phyloP scores from a whole-genome alignment of 1,140 invertebrate species.

The Pararge aegeria region DNA sequence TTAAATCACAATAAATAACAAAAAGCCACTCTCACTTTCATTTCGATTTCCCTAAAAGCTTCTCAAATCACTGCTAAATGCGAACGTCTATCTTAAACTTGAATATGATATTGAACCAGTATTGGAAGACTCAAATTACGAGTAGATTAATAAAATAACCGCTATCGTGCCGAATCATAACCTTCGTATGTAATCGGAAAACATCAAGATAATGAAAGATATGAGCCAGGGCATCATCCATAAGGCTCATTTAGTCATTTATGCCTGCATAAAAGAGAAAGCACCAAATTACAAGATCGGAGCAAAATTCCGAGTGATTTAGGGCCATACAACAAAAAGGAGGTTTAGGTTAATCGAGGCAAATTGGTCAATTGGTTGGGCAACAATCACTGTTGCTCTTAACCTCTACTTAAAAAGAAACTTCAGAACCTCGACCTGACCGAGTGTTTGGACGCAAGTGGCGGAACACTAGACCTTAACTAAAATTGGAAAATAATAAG shows the following conservation, averaged over 20 bases:
- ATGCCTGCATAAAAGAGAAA: constrained; percentile 31
- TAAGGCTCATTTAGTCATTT: constrained; percentile 12
- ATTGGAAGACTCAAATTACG: not conserved
- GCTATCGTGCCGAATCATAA: not conserved
- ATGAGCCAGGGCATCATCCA: constrained; percentile 2
- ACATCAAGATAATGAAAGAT: constrained; percentile 7
- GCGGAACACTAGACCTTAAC: constrained; percentile 19
- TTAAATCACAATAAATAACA: too few relatives aligned
- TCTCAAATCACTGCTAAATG: too few relatives aligned
- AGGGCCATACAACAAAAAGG: constrained; percentile 26
- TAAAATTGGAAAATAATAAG: constrained; percentile 13
- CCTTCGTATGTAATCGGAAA: constrained; percentile 3
- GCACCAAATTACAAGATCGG: constrained; percentile 28
- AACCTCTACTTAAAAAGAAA: constrained; percentile 29
- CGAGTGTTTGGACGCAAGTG: constrained; percentile 13
- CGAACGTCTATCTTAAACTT: too few relatives aligned
- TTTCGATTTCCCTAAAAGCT: too few relatives aligned
- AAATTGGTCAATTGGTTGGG: constrained; percentile 35
- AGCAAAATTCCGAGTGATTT: constrained; percentile 33
- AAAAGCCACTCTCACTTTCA: too few relatives aligned
- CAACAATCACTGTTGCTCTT: constrained; percentile 23
- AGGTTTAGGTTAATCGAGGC: constrained; percentile 38
- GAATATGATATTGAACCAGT: too few relatives aligned
- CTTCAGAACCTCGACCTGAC: constrained; percentile 14
- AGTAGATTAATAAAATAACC: not conserved